phyloP scores from a whole-genome alignment of 2,888 invertebrate species.

The Pristionchus mayeri region DNA sequence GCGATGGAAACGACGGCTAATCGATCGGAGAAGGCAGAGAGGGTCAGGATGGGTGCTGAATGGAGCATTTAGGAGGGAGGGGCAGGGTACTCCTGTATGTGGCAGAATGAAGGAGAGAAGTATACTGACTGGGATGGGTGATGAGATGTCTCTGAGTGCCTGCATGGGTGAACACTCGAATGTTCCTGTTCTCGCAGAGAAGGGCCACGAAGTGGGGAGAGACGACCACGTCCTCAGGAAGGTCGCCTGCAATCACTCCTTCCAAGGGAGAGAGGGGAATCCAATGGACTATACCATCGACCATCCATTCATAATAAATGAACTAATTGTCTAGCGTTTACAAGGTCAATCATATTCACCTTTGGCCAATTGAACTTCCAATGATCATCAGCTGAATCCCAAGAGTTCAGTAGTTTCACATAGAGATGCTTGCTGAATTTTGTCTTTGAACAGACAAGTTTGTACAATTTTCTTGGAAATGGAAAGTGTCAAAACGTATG shows the following conservation, averaged over 20 bases:
- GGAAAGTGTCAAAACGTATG: too few relatives aligned
- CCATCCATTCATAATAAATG: too few relatives aligned
- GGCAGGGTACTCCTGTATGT: too few relatives aligned
- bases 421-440: constrained; percentile 55
- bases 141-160: constrained; percentile 89
- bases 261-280: too few relatives aligned
- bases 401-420: constrained; percentile 61
- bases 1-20: constrained; percentile 83
- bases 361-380: constrained; percentile 62
- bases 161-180: constrained; percentile 88
- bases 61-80: background rate
- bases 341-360: constrained; percentile 80
- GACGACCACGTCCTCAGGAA: constrained; percentile 71
- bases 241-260: constrained; percentile 51
- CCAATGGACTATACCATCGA: too few relatives aligned
- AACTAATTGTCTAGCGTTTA: background rate
- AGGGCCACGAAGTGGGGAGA: constrained; percentile 86
- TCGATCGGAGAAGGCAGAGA: constrained; percentile 82
- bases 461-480: too few relatives aligned
- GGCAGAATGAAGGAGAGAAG: background rate
- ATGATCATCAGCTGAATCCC: constrained; percentile 60
- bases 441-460: background rate
- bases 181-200: constrained; percentile 84
- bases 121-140: constrained; percentile 33
- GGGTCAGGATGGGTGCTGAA: constrained; percentile 81